These are phyloP conservation scores for Nemoura dubitans DNA, from an alignment of 2,888 invertebrate species.

Conservation along the genomic window DNA sequence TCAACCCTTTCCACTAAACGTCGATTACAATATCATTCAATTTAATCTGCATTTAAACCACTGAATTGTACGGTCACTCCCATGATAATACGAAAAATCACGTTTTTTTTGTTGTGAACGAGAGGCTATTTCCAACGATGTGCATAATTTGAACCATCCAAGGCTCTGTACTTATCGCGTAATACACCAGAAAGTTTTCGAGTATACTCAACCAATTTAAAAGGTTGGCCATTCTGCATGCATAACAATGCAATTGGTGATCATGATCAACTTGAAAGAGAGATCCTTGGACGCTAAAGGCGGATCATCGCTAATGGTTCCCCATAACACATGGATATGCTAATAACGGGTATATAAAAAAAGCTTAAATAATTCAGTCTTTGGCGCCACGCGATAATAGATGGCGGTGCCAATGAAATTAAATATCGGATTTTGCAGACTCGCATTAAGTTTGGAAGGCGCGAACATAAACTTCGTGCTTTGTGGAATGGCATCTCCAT, in stretches of 20 bases:
- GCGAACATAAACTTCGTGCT: not conserved
- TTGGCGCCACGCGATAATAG: not conserved
- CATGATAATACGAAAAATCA: not conserved
- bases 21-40: conserved; percentile 16
- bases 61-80: not conserved
- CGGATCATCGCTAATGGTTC: not conserved
- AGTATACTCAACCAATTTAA: not conserved
- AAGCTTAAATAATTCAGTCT: not conserved
- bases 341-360: not conserved
- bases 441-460: not conserved
- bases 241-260: not conserved
- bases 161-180: not conserved
- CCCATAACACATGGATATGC: not conserved
- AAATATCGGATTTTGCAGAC: not conserved
- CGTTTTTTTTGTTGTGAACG: not conserved
- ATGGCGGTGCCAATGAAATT: not conserved
- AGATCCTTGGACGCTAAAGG: not conserved
- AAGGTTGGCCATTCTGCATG: not conserved
- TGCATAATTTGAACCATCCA: not conserved
- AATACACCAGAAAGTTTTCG: not conserved
- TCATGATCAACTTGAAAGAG: not conserved
- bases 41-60: conserved; percentile 21
- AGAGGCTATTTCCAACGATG: not conserved
- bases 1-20: conserved; percentile 24
- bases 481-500: not conserved